Conservation (phyloP, 2,113 vertebrate genomes). For the Peromyscus leucopus region DNA sequence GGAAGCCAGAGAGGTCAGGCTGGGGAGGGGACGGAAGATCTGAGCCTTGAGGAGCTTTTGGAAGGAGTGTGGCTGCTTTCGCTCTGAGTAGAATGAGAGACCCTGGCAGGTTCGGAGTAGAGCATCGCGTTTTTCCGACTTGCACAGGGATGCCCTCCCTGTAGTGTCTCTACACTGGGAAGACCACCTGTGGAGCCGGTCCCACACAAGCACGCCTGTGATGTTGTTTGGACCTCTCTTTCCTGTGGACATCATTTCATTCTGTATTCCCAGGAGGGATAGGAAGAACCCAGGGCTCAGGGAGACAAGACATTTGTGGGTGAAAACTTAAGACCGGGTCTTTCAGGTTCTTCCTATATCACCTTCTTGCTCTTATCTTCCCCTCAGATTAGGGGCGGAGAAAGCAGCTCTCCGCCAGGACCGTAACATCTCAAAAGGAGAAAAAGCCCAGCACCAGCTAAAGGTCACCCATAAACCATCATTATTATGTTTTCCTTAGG, state of each 20-base stretch:
- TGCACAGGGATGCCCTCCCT: too few relatives aligned
- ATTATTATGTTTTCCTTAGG: background rate
- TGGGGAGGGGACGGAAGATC: too few relatives aligned
- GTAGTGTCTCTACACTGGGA: too few relatives aligned
- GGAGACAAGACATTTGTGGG: background rate
- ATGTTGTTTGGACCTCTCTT: background rate
- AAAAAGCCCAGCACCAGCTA: background rate
- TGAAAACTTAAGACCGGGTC: fast-evolving
- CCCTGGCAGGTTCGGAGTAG: background rate
- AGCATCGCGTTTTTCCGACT: background rate
- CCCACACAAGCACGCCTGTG: fast-evolving
- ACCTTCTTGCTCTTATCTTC: background rate
- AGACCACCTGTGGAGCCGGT: background rate
- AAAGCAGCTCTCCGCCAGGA: background rate
- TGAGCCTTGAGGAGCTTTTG: background rate
- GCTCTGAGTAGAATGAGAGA: background rate
- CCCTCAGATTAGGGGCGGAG: background rate
- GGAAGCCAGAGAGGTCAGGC: background rate
- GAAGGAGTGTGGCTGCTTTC: background rate
- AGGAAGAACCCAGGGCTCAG: too few relatives aligned
- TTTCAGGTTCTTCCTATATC: too few relatives aligned
- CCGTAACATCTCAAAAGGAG: background rate
- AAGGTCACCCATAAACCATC: background rate
- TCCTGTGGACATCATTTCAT: background rate
- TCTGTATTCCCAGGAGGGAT: background rate